Conservation (phyloP, 2,888 invertebrate genomes). For the Phyto melanocephala region DNA sequence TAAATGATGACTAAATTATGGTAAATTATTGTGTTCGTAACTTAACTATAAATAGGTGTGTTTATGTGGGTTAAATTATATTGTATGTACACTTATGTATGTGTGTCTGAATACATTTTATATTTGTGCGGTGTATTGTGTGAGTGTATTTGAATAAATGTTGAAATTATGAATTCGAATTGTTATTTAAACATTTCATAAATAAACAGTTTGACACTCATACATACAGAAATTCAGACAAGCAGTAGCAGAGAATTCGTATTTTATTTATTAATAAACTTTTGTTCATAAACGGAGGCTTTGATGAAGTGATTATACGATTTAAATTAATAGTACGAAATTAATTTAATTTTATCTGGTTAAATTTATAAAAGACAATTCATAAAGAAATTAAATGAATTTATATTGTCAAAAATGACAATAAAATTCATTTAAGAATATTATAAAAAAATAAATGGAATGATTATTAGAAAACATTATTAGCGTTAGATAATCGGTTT, state of each 20-base stretch:
- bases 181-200: conserved; percentile 41
- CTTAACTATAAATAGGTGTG: background rate
- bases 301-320: conserved; percentile 19
- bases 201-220: background rate
- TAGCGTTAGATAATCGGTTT: no score
- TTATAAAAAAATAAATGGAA: background rate
- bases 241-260: background rate
- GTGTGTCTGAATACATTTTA: background rate
- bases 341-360: conserved; percentile 4
- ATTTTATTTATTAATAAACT: conserved; percentile 15
- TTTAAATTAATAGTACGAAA: conserved; percentile 17
- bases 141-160: background rate
- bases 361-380: background rate
- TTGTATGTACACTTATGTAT: background rate
- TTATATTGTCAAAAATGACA: background rate
- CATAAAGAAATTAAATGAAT: background rate
- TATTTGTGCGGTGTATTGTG: background rate
- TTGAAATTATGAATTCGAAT: conserved; percentile 9
- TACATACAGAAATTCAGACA: no score
- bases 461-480: no score
- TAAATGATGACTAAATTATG: conserved; percentile 69
- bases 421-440: background rate
- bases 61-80: conserved; percentile 27
- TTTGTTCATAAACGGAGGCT: background rate
- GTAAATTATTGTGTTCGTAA: conserved; percentile 71